phyloP scores from a whole-genome alignment of 2,888 invertebrate genomes.

The Xestobium rufovillosum region DNA sequence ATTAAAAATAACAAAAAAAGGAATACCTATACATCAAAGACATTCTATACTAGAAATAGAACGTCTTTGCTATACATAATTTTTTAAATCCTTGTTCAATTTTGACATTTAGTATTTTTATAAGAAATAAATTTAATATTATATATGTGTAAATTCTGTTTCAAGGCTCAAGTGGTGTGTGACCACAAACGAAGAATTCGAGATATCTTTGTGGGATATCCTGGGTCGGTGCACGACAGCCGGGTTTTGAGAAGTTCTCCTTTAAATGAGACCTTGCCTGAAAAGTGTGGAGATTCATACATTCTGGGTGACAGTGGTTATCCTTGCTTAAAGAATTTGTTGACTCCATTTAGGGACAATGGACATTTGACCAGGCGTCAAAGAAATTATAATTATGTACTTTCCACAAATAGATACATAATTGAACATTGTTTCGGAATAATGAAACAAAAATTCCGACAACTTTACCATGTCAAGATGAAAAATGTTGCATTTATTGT shows the following conservation, averaged over 20 bases:
- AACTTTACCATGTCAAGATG: too few species aligned
- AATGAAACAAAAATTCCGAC: too few species aligned
- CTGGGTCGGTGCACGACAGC: conserved; percentile 25
- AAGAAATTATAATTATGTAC: too few species aligned
- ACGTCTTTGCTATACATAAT: too few species aligned
- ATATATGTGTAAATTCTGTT: conserved; percentile 6
- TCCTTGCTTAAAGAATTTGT: conserved; percentile 17
- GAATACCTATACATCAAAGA: too few species aligned
- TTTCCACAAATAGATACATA: too few species aligned
- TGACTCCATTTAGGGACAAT: conserved; percentile 22
- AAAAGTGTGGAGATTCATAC: conserved; percentile 20
- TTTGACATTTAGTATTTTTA: background rate
- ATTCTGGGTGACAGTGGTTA: conserved; percentile 24
- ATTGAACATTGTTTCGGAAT: too few species aligned
- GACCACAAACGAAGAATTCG: conserved; percentile 20
- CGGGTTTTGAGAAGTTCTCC: conserved; percentile 18
- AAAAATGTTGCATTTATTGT: conserved; percentile 10
- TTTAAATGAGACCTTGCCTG: conserved; percentile 11
- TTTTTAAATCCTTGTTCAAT: too few species aligned
- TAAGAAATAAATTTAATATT: background rate
- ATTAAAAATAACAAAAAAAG: too few species aligned
- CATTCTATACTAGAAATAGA: too few species aligned
- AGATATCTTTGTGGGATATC: conserved; percentile 24
- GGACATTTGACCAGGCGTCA: too few species aligned
- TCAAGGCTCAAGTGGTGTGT: conserved; percentile 22